A percentile compares a stretch with the other conserved stretches of the same genome.
phyloP scores from a whole-genome alignment of 1,140 invertebrate genomes.

The Pissodes strobi region DNA sequence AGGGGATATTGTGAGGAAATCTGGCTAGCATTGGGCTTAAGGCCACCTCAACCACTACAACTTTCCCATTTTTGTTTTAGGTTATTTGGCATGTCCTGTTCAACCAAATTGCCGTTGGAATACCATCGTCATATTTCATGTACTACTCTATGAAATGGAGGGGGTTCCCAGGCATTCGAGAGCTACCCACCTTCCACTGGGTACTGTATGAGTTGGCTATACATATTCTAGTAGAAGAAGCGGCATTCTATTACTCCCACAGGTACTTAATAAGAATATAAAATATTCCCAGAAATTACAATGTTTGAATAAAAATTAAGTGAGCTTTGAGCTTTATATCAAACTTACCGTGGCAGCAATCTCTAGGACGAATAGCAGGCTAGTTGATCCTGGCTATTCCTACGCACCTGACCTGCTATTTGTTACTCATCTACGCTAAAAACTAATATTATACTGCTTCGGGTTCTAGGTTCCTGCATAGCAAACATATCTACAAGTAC shows the following conservation, averaged over 20 bases:
- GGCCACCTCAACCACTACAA: neutral
- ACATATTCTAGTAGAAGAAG: conserved; percentile 80
- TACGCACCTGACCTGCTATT: too few relatives aligned
- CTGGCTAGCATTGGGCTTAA: too few relatives aligned
- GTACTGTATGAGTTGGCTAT: conserved; percentile 77
- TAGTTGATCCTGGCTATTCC: too few relatives aligned
- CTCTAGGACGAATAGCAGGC: too few relatives aligned
- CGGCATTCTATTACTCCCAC: conserved; percentile 87
- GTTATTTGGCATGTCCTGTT: conserved; percentile 74
- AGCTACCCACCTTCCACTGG: conserved; percentile 83
- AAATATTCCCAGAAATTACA: too few relatives aligned
- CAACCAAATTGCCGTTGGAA: conserved; percentile 77
- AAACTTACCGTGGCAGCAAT: too few relatives aligned
- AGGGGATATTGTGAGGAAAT: too few relatives aligned
- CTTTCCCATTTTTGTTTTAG: conserved; percentile 52
- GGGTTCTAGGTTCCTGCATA: conserved; percentile 71
- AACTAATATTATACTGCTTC: too few relatives aligned
- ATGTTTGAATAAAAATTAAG: too few relatives aligned
- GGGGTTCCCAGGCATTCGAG: conserved; percentile 68
- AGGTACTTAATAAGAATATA: too few relatives aligned
- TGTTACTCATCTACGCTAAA: too few relatives aligned
- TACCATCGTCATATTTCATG: conserved; percentile 67
- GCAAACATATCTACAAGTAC: conserved; percentile 75
- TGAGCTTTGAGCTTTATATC: too few relatives aligned
- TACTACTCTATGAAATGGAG: conserved; percentile 70